Conservation (phyloP, 1,140 invertebrate species). For the Lepidotrigona ventralis region DNA sequence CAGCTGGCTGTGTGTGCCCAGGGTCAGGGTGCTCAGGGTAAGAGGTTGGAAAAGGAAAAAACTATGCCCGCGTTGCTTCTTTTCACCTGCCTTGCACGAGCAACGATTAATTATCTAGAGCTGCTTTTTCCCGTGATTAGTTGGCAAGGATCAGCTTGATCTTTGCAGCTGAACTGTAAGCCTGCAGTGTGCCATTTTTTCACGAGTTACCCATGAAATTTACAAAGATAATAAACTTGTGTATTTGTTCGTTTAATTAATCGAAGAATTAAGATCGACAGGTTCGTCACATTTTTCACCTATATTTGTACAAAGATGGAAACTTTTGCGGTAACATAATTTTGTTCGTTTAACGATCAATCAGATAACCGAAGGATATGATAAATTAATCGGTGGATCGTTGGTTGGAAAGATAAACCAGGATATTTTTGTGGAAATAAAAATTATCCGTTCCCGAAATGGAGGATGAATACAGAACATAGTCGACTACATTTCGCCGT, state of each 20-base stretch:
- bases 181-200: neutral
- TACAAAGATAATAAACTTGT: neutral
- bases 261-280: too few relatives aligned
- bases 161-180: too few relatives aligned
- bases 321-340: neutral
- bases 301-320: fast-evolving
- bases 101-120: slow-evolving; percentile 56
- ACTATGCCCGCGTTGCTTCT: slow-evolving; percentile 62
- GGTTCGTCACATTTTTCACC: too few relatives aligned
- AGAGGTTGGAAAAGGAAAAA: slow-evolving; percentile 60
- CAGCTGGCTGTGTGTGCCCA: slow-evolving; percentile 63
- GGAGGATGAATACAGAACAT: slow-evolving; percentile 50
- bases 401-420: too few relatives aligned
- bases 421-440: slow-evolving; percentile 19
- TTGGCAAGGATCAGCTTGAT: neutral
- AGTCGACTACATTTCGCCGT: slow-evolving; percentile 65
- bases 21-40: slow-evolving; percentile 66
- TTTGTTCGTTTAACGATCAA: neutral
- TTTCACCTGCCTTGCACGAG: slow-evolving; percentile 63
- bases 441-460: slow-evolving; percentile 45
- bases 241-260: too few relatives aligned
- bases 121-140: neutral
- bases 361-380: neutral
- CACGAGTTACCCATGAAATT: too few relatives aligned
- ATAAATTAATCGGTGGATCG: neutral